A percentile compares a stretch with the other conserved stretches of the same genome.
These are phyloP conservation scores for Scaptomyza tumidula DNA, from an alignment of 2,888 invertebrate genomes.

Conservation along the genomic window DNA sequence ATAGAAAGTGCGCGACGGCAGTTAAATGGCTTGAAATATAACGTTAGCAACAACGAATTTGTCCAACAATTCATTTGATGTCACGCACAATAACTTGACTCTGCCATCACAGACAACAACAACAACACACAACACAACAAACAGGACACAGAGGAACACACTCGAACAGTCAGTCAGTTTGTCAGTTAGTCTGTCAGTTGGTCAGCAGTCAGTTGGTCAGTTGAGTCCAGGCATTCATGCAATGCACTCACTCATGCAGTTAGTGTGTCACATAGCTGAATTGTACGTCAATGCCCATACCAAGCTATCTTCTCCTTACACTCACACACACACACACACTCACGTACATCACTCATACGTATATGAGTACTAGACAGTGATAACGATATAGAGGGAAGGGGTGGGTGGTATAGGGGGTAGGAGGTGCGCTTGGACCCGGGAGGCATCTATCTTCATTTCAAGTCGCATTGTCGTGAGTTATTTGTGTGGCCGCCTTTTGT, in stretches of 20 bases:
- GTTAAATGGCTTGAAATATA: constrained; percentile 63
- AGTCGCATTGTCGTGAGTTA: constrained; percentile 74
- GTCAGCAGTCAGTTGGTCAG: constrained; percentile 26
- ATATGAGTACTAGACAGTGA: background rate
- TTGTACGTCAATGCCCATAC: constrained; percentile 10
- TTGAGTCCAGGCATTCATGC: constrained; percentile 46
- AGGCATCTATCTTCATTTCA: constrained; percentile 65
- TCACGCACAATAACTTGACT: constrained; percentile 54
- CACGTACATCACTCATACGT: constrained; percentile 48
- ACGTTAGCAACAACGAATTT: constrained; percentile 45
- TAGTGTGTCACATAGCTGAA: constrained; percentile 56
- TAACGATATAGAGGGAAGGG: background rate
- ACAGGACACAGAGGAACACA: background rate
- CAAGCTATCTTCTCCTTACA: background rate
- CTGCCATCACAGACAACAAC: background rate
- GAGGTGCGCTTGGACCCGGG: background rate
- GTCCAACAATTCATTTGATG: constrained; percentile 73
- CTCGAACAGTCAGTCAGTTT: constrained; percentile 6
- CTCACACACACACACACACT: constrained; percentile 3
- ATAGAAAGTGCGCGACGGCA: constrained; percentile 59
- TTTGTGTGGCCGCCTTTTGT: constrained; percentile 67
- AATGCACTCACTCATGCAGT: constrained; percentile 74
- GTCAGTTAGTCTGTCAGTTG: constrained; percentile 12
- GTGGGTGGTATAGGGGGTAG: background rate
- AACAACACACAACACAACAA: background rate